phyloP scores from a whole-genome alignment of 2,113 vertebrate species.

The Gorsachius goisagi region DNA sequence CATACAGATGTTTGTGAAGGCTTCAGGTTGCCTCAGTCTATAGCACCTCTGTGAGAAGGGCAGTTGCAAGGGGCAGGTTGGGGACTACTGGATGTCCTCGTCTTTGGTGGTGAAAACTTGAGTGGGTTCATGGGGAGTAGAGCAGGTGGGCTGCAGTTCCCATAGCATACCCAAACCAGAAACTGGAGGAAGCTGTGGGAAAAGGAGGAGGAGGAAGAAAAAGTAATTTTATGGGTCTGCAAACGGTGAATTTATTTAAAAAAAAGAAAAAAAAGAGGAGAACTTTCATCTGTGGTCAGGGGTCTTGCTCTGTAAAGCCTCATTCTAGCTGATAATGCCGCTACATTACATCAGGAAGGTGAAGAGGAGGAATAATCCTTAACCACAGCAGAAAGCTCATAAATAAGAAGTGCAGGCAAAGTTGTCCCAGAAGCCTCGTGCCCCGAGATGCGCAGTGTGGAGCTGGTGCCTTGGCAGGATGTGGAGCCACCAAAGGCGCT shows the following conservation, averaged over 20 bases:
- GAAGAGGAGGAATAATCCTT: neutral
- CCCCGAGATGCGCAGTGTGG: accelerated
- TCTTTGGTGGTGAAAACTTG: neutral
- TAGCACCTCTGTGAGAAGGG: neutral
- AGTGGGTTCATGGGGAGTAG: neutral
- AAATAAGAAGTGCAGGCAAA: neutral
- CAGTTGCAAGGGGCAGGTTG: neutral
- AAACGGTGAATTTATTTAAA: neutral
- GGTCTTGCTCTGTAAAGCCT: neutral
- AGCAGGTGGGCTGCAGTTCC: accelerated
- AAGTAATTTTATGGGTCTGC: neutral
- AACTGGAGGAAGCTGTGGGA: neutral
- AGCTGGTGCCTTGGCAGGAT: neutral
- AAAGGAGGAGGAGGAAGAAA: neutral
- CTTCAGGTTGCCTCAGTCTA: neutral
- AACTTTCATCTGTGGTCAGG: neutral
- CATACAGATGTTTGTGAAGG: neutral
- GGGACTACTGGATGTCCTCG: neutral
- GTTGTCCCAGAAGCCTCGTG: accelerated
- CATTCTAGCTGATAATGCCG: neutral
- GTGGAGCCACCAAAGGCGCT: neutral
- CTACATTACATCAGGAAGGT: neutral
- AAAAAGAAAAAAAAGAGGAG: neutral
- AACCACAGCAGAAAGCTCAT: neutral
- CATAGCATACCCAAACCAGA: neutral